Base-by-base conservation (phyloP, 2,888 invertebrate species). In the Tribolium freemani region DNA sequence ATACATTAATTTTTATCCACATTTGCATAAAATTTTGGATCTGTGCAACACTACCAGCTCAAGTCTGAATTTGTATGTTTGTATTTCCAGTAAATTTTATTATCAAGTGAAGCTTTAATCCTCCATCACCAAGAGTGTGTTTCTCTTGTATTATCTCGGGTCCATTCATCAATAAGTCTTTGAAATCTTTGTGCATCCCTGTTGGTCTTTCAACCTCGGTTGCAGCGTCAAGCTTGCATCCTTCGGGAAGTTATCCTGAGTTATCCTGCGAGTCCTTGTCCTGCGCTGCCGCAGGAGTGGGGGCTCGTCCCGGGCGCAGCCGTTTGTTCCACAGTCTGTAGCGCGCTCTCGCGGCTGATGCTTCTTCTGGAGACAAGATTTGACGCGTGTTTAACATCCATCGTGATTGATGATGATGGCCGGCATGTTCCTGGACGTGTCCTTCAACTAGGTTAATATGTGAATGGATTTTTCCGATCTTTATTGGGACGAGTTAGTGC, bases 271-370 rank as follows among this genome's bases (percentile, higher is more conserved):
- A 69, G 79, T 78, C 78, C 79, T 71, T 78, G 82, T 80, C 80
- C 78, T 81, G 78, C 82, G 81, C 79, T 78, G 75, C 80, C 79
- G 80, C 81, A 80, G 81, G 82, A 83, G 84, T 84, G 86, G 85
- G 86, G 86, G 85, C 85, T 84, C 78, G 80, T 83, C 85, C 86
- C 85, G 85, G 86, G 86, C 84, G 85, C 84, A 82, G 84, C 83
- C 85, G 86, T 84, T 82, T 80, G 83, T 82, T 79, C 83, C 80
- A 84, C 84, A 84, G 84, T 84, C 78, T 78, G 76, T 76, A 79
- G 78, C 83, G 82, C 82, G 82, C 80, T 80, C 75, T 77, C 80
- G 81, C 76, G 80, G 77, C 75, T 73, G 72, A 38, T 72, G 75
- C 78, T 78, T 75, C 76, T 74, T 71, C 58, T 51, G 54, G 44